Evolutionary conservation across 2,888 invertebrate species (phyloP).

Genomic region (Muscina levida): DNA sequence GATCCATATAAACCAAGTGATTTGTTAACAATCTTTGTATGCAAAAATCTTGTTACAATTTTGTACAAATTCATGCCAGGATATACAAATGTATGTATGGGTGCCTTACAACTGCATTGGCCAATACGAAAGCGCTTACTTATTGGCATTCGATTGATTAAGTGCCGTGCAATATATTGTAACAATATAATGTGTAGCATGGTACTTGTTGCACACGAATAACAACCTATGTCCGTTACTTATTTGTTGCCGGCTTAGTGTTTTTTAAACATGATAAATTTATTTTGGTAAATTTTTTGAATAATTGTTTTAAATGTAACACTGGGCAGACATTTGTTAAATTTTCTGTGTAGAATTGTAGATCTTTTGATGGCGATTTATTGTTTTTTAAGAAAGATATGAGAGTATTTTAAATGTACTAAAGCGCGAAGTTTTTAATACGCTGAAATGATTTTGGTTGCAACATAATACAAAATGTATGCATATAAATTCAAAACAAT

Average conservation of each 20-base stretch:
- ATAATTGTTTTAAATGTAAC: conserved; percentile 54
- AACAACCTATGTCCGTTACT: conserved; percentile 52
- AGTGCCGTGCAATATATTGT: conserved; percentile 67
- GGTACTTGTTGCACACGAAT: conserved; percentile 41
- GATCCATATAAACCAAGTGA: conserved; percentile 49
- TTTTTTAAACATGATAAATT: conserved; percentile 52
- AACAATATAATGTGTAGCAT: conserved; percentile 54
- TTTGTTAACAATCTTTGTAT: conserved; percentile 59
- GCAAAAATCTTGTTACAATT: conserved; percentile 33
- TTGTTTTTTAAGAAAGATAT: too few relatives aligned
- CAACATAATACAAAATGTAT: too few relatives aligned
- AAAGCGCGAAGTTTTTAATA: too few relatives aligned
- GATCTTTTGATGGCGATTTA: not conserved
- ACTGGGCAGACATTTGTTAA: not conserved
- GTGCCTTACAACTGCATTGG: conserved; percentile 22
- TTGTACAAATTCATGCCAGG: conserved; percentile 11
- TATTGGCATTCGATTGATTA: conserved; percentile 69
- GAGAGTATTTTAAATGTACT: too few relatives aligned
- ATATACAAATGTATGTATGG: conserved; percentile 10
- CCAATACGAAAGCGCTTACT: not conserved
- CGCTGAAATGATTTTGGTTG: too few relatives aligned
- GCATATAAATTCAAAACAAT: too few relatives aligned
- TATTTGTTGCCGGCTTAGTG: not conserved
- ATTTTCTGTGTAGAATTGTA: not conserved
- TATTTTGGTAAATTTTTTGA: conserved; percentile 60